A percentile compares a stretch with the other conserved stretches of the same genome.
phyloP scores from a whole-genome alignment of 2,888 invertebrate genomes.

The Dryobota labecula region DNA sequence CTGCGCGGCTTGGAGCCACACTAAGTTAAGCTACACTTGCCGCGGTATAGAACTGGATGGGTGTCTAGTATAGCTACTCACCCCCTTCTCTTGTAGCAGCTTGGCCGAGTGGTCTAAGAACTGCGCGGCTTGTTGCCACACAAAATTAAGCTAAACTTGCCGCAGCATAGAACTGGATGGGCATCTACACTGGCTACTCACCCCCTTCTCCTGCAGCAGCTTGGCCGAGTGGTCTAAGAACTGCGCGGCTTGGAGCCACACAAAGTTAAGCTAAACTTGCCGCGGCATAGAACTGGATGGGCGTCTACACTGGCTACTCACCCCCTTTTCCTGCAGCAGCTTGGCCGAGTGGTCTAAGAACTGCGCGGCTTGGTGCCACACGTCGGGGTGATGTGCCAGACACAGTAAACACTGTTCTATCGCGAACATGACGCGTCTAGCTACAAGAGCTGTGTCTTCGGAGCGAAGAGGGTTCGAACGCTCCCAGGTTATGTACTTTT shows the following conservation, averaged over 20 bases:
- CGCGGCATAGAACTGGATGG: neutral
- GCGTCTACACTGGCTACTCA: conserved; percentile 80
- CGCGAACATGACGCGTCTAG: conserved; percentile 99
- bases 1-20: conserved; percentile 99
- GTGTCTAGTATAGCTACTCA: conserved; percentile 87
- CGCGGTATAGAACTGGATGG: too few species aligned
- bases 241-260: conserved; percentile 99
- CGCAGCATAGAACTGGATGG: neutral
- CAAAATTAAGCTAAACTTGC: conserved; percentile 70
- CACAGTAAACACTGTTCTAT: conserved; percentile 99
- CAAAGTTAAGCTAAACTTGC: too few species aligned
- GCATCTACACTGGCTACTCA: conserved; percentile 80
- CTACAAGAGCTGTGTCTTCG: conserved; percentile 98
- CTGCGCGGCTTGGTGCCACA: conserved; percentile 99
- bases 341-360: conserved; percentile 99
- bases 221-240: conserved; percentile 99
- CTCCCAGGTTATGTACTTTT: conserved; percentile 99
- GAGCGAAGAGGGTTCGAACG: conserved; percentile 98
- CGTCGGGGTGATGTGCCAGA: conserved; percentile 99
- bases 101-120: conserved; percentile 97
- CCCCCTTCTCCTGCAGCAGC: conserved; percentile 98
- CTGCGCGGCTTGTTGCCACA: conserved; percentile 99
- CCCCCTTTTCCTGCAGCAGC: conserved; percentile 98
- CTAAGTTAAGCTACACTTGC: too few species aligned
- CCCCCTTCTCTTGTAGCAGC: conserved; percentile 82